Conservation (phyloP, 2,888 invertebrate species). For the Caenorhabditis panamensis region DNA sequence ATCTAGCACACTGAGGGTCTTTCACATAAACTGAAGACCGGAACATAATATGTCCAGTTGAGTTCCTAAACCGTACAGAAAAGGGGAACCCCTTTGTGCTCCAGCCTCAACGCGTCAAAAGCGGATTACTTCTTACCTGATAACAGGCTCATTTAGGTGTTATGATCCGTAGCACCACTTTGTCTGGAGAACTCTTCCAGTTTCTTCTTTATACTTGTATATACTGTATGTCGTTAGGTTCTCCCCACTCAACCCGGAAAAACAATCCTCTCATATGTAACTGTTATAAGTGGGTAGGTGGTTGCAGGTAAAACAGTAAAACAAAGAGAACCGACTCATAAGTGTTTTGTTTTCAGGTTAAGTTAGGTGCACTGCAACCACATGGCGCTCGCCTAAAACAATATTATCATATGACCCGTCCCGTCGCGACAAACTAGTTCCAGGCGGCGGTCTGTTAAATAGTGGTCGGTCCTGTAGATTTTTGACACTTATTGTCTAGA, state of each 20-base stretch:
- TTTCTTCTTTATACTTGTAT: no score
- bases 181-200: not conserved
- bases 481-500: not conserved
- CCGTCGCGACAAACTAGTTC: conserved; percentile 27
- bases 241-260: not conserved
- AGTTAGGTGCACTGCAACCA: conserved; percentile 55
- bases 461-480: not conserved
- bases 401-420: conserved; percentile 55
- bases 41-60: no score
- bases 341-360: conserved; percentile 43
- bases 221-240: no score
- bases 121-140: conserved; percentile 39
- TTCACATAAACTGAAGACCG: no score
- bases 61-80: no score
- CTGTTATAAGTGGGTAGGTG: not conserved
- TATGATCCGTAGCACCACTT: conserved; percentile 4
- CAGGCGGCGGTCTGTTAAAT: conserved; percentile 10
- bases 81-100: conserved; percentile 48
- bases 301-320: conserved; percentile 3
- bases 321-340: not conserved
- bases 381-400: conserved; percentile 43
- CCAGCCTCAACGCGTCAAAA: conserved; percentile 46
- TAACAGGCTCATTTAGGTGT: conserved; percentile 25
- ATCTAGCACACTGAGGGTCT: no score
- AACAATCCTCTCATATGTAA: not conserved